Evolutionary conservation across 30 jellyfish, hydroid and myxozoan species (phyloP).

Genomic region (Calvadosia cruxmelitensis): DNA sequence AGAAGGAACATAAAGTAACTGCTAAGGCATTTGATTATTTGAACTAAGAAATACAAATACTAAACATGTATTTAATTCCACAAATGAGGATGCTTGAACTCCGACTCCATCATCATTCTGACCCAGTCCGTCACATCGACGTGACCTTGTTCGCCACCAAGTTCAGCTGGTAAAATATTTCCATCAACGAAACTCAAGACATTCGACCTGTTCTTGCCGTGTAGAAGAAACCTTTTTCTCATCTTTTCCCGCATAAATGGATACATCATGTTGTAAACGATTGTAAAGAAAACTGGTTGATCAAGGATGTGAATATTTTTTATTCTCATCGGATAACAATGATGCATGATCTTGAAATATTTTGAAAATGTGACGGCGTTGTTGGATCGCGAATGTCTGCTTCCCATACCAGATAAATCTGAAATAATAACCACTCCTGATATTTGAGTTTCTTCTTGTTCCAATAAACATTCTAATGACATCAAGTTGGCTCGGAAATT

Average conservation of each 20-base stretch:
- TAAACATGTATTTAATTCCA: not conserved
- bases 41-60: too few relatives aligned
- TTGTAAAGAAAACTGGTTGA: constrained; percentile 27
- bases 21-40: too few relatives aligned
- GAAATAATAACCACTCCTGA: constrained; percentile 13
- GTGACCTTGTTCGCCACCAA: not conserved
- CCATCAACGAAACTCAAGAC: not conserved
- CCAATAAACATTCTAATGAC: constrained; percentile 18
- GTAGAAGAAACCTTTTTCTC: constrained; percentile 22
- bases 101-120: not conserved
- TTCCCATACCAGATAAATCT: constrained; percentile 26
- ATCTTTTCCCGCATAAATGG: constrained; percentile 31
- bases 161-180: not conserved
- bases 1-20: too few relatives aligned
- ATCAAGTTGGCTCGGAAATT: constrained; percentile 33
- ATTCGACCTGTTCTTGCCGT: constrained; percentile 5
- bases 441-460: constrained; percentile 42
- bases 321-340: constrained; percentile 31
- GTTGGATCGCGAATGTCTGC: constrained; percentile 27
- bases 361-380: constrained; percentile 9
- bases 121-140: not conserved
- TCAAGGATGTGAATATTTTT: constrained; percentile 35
- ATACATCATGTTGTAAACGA: constrained; percentile 14
- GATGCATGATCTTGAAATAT: constrained; percentile 7
- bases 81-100: not conserved